Evolutionary conservation across 2,113 vertebrate genomes (phyloP).

Genomic region (Cavia porcellus): DNA sequence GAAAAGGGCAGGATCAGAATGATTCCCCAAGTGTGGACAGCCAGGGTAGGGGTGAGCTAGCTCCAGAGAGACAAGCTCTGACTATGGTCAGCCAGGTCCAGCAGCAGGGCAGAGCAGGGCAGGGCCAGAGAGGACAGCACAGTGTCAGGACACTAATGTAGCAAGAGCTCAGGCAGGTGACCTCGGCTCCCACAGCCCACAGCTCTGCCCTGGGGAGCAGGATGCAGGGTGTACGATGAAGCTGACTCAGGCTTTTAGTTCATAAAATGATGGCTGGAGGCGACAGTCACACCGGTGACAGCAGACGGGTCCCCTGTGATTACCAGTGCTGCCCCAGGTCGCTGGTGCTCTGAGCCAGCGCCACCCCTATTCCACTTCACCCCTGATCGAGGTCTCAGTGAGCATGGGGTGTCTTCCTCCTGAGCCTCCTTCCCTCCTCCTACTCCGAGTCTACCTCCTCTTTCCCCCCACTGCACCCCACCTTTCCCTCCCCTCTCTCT

Average conservation of each 20-base stretch:
- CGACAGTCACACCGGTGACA: accelerated
- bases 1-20: accelerated
- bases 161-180: not conserved
- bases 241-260: not conserved
- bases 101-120: accelerated
- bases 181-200: not conserved
- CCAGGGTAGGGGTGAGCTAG: accelerated
- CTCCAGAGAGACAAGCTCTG: accelerated
- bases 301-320: not conserved
- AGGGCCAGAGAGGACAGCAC: accelerated
- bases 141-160: not conserved
- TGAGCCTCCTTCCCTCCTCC: accelerated
- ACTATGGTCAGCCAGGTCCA: accelerated
- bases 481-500: accelerated
- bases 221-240: accelerated
- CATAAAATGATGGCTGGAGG: not conserved
- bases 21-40: accelerated
- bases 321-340: accelerated
- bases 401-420: accelerated
- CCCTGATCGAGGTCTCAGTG: accelerated
- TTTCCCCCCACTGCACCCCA: accelerated
- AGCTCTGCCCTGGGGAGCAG: accelerated
- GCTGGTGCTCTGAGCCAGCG: accelerated
- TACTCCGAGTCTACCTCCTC: accelerated
- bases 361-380: accelerated